phyloP scores from a whole-genome alignment of 2,797 vertebrate species.

The Podargus strigoides region DNA sequence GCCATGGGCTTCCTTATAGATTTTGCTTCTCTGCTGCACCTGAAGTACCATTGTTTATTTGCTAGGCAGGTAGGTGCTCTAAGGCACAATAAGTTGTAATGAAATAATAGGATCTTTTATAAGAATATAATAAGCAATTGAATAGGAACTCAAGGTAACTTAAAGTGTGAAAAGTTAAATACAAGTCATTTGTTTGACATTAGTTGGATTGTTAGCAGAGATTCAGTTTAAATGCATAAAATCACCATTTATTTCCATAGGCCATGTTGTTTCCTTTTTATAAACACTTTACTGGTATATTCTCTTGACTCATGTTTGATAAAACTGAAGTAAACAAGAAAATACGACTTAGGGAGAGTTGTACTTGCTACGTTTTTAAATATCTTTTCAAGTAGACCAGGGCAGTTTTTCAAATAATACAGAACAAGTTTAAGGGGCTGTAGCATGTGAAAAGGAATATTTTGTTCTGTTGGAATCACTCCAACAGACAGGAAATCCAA shows the following conservation, averaged over 20 bases:
- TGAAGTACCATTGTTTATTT: rapidly evolving
- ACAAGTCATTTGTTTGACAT: neutral
- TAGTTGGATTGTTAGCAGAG: neutral
- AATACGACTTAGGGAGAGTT: neutral
- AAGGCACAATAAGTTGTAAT: neutral
- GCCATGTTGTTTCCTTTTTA: neutral
- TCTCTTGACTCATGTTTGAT: neutral
- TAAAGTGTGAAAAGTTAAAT: neutral
- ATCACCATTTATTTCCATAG: neutral
- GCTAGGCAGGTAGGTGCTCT: neutral
- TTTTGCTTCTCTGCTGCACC: rapidly evolving
- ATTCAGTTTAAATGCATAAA: neutral
- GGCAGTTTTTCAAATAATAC: neutral
- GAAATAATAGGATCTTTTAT: neutral
- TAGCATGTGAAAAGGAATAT: neutral
- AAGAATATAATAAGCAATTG: neutral
- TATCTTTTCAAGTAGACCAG: neutral
- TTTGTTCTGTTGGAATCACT: neutral
- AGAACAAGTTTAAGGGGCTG: neutral
- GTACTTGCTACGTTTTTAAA: neutral
- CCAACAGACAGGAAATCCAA: neutral
- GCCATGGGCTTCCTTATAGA: rapidly evolving
- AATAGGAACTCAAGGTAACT: neutral
- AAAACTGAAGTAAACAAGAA: constrained; percentile 9
- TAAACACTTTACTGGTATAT: neutral